Evolutionary conservation across 1,140 invertebrate genomes (phyloP).

Genomic region (Trichoplusia ni): DNA sequence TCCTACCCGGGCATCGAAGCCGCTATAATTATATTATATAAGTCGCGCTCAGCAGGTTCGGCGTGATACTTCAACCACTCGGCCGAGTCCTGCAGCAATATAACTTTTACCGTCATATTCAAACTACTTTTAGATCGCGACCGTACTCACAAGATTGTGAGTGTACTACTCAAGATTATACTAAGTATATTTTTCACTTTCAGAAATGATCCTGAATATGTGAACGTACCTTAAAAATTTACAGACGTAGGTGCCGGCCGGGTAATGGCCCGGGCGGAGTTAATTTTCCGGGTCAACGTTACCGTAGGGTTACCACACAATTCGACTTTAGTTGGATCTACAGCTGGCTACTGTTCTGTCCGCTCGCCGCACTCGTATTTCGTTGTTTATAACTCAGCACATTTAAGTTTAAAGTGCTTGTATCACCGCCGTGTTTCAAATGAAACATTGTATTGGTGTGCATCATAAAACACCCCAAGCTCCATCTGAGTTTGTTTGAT

Average conservation of each 20-base stretch:
- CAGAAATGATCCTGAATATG: constrained; percentile 18
- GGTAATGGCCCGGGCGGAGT: constrained; percentile 51
- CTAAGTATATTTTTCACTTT: constrained; percentile 12
- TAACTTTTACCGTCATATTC: too few species aligned
- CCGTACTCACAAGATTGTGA: background rate
- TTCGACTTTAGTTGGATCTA: background rate
- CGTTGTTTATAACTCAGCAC: background rate
- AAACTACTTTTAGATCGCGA: too few species aligned
- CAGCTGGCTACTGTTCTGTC: background rate
- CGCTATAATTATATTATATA: too few species aligned
- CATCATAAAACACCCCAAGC: too few species aligned
- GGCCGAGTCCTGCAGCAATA: too few species aligned
- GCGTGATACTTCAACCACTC: too few species aligned
- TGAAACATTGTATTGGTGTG: too few species aligned
- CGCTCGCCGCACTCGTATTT: background rate
- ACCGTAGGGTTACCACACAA: constrained; percentile 48
- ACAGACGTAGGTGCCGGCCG: constrained; percentile 33
- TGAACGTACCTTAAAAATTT: constrained; percentile 32
- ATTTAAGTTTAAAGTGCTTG: background rate
- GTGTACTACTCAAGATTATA: background rate
- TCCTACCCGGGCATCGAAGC: too few species aligned
- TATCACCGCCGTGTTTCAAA: too few species aligned
- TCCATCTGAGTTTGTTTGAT: too few species aligned
- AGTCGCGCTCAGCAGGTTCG: too few species aligned
- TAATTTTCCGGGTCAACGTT: constrained; percentile 64